phyloP scores from a whole-genome alignment of 1,140 invertebrate genomes.

The Drosophila truncata region DNA sequence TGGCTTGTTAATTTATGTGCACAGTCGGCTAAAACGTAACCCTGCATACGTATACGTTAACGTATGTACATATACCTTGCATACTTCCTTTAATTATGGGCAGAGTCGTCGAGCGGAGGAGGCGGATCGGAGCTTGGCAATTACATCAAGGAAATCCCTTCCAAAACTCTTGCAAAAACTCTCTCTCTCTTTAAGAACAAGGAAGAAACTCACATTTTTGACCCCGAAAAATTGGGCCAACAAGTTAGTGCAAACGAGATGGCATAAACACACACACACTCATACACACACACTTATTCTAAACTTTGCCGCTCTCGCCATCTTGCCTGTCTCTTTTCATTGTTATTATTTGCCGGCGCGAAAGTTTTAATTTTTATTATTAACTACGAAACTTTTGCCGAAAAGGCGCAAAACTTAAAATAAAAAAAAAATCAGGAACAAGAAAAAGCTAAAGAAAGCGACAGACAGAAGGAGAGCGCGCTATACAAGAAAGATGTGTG shows the following conservation, averaged over 20 bases:
- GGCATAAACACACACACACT: conserved; percentile 11
- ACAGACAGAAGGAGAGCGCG: conserved; percentile 55
- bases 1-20: conserved; percentile 77
- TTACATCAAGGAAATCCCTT: conserved; percentile 41
- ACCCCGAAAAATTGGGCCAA: conserved; percentile 58
- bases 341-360: conserved; percentile 83
- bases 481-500: background rate
- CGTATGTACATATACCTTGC: background rate
- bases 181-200: conserved; percentile 18
- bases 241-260: conserved; percentile 42
- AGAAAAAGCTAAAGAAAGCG: conserved; percentile 37
- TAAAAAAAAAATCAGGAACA: conserved; percentile 30
- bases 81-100: conserved; percentile 42
- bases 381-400: conserved; percentile 80
- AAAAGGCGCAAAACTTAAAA: conserved; percentile 78
- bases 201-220: conserved; percentile 46
- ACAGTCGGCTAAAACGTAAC: conserved; percentile 35
- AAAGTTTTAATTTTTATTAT: conserved; percentile 85
- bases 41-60: background rate
- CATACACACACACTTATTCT: conserved; percentile 16
- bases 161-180: conserved; percentile 12
- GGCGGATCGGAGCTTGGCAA: conserved; percentile 16
- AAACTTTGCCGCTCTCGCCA: conserved; percentile 25
- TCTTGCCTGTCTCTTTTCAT: conserved; percentile 65
- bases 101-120: background rate